Evolutionary conservation across 2,888 invertebrate species (phyloP).

Genomic region (Trichacis sp.): DNA sequence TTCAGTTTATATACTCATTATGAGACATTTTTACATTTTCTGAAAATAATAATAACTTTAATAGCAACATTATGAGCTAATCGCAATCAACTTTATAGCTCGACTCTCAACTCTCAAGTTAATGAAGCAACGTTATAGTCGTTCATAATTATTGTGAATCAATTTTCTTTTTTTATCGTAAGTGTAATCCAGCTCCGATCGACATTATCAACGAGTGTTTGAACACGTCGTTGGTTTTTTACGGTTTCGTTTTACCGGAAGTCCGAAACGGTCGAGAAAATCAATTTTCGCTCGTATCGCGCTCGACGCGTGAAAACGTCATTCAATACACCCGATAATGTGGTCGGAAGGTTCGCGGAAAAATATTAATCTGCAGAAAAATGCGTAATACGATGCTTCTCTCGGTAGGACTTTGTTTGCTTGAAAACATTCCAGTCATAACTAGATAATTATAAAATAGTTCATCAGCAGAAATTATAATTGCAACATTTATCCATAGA

Average conservation of each 20-base stretch:
- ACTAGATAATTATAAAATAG: no score
- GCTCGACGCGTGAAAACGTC: neutral
- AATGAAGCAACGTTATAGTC: no score
- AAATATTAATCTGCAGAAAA: neutral
- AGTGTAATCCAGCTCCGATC: neutral
- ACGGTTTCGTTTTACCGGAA: neutral
- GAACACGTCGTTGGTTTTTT: neutral
- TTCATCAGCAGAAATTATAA: no score
- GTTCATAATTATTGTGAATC: no score
- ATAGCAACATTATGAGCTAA: no score
- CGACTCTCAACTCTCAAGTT: no score
- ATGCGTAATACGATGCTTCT: conserved; percentile 6
- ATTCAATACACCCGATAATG: neutral
- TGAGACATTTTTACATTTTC: no score
- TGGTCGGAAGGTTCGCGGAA: conserved; percentile 1
- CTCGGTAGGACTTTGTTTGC: neutral
- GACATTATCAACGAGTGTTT: no score
- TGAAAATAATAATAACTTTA: no score
- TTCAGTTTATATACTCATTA: no score
- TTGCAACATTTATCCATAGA: no score
- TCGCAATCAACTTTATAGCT: no score
- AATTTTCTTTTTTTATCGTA: neutral
- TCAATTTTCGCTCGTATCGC: neutral
- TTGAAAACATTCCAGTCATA: conserved; percentile 92
- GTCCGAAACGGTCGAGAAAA: neutral